Evolutionary conservation across 1,140 invertebrate species (phyloP).

Genomic region (Zeugodacus cucurbitae): DNA sequence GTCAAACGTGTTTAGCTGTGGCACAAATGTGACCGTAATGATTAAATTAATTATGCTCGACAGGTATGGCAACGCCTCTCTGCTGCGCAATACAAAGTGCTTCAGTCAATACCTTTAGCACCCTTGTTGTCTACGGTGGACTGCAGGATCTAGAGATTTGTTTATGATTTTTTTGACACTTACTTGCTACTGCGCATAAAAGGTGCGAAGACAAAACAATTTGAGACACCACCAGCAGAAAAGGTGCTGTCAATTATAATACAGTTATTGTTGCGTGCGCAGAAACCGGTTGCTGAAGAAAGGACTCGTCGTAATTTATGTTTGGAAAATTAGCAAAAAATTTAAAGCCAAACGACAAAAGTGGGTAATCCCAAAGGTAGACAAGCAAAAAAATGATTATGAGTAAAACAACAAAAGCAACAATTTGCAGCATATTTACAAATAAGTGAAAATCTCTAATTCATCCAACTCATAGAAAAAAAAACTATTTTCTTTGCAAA

Average conservation of each 20-base stretch:
- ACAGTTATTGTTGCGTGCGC: background rate
- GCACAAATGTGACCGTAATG: constrained; percentile 22
- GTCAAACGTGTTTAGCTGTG: constrained; percentile 9
- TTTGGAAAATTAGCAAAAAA: background rate
- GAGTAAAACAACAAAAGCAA: background rate
- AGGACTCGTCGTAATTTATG: background rate
- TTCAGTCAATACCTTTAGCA: background rate
- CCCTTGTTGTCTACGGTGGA: background rate
- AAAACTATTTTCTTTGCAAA: background rate
- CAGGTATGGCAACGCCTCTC: constrained; percentile 38
- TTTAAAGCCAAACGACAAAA: background rate
- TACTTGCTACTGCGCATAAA: background rate
- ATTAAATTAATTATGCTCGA: constrained; percentile 41
- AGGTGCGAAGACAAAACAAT: background rate
- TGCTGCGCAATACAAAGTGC: background rate
- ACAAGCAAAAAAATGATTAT: background rate
- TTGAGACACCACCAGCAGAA: background rate
- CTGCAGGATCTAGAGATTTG: background rate
- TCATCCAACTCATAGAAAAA: background rate
- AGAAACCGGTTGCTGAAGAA: background rate
- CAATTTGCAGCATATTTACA: background rate
- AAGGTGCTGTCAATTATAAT: background rate
- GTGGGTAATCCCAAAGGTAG: background rate
- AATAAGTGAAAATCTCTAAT: background rate
- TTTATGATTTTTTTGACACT: background rate